These are phyloP conservation scores for Rhizoglyphus robini DNA, from an alignment of 1,140 invertebrate genomes.

Conservation along the genomic window DNA sequence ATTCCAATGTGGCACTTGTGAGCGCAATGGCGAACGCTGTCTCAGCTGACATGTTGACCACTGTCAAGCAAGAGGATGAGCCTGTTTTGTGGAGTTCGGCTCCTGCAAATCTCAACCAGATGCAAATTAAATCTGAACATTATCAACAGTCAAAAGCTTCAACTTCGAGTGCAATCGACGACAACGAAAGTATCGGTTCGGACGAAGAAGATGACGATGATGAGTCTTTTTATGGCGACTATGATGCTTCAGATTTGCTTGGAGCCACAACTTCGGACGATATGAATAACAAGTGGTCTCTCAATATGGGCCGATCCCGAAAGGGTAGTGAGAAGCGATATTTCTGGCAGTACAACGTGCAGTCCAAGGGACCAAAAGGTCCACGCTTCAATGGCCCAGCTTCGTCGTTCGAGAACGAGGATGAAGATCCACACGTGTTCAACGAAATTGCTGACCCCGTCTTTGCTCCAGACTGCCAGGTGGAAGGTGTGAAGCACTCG, in stretches of 20 bases:
- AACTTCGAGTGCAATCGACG: slow-evolving; percentile 6
- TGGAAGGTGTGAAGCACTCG: slow-evolving; percentile 47
- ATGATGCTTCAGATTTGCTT: slow-evolving; percentile 21
- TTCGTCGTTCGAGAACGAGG: slow-evolving; percentile 37
- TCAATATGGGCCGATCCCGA: slow-evolving; percentile 24
- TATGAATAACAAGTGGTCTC: slow-evolving; percentile 22
- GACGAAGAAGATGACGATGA: slow-evolving; percentile 25
- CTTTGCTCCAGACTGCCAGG: slow-evolving; percentile 71
- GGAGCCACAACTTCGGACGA: slow-evolving; percentile 22
- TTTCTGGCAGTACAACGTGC: slow-evolving; percentile 98
- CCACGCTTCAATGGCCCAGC: neutral
- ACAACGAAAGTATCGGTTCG: slow-evolving; percentile 19
- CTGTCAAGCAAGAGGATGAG: neutral
- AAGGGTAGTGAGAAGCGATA: slow-evolving; percentile 59
- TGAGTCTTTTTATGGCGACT: slow-evolving; percentile 23
- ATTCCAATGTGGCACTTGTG: neutral
- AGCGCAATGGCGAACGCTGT: neutral
- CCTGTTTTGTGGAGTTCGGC: neutral
- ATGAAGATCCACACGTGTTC: slow-evolving; percentile 80
- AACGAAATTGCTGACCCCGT: slow-evolving; percentile 81
- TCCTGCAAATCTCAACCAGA: neutral
- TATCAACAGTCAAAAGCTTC: neutral
- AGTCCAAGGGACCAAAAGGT: slow-evolving; percentile 93
- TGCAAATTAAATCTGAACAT: neutral
- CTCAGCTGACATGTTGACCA: neutral